Conservation (phyloP, 2,113 vertebrate species). For the Struthidea cinerea region DNA sequence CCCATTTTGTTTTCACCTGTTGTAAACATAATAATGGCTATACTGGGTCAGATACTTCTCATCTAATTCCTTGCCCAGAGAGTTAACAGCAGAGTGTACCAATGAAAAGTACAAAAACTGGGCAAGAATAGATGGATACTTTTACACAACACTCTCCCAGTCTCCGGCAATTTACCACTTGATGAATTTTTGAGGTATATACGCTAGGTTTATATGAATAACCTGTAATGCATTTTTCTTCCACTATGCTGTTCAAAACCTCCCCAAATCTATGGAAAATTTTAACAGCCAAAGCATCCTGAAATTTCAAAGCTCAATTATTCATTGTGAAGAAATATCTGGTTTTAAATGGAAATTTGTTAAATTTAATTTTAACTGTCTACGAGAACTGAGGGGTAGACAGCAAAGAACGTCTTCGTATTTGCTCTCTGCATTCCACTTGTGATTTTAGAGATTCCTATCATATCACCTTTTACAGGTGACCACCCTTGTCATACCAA, state of each 20-base stretch:
- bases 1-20: not conserved
- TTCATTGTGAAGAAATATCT: not conserved
- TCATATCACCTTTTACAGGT: not conserved
- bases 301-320: not conserved
- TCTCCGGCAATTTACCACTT: not conserved
- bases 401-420: not conserved
- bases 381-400: not conserved
- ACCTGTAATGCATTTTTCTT: not conserved
- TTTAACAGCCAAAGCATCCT: not conserved
- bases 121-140: not conserved
- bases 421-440: not conserved
- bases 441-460: not conserved
- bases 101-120: not conserved
- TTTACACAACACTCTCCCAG: not conserved
- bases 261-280: not conserved
- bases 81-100: not conserved
- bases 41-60: not conserved
- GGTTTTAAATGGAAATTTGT: not conserved
- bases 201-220: not conserved
- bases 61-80: not conserved
- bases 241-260: not conserved
- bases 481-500: not conserved
- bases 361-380: not conserved
- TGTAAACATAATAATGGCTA: not conserved
- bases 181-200: not conserved